Evolutionary conservation across 2,113 vertebrate species (phyloP).

Genomic region (Speoplatyrhinus poulsoni): DNA sequence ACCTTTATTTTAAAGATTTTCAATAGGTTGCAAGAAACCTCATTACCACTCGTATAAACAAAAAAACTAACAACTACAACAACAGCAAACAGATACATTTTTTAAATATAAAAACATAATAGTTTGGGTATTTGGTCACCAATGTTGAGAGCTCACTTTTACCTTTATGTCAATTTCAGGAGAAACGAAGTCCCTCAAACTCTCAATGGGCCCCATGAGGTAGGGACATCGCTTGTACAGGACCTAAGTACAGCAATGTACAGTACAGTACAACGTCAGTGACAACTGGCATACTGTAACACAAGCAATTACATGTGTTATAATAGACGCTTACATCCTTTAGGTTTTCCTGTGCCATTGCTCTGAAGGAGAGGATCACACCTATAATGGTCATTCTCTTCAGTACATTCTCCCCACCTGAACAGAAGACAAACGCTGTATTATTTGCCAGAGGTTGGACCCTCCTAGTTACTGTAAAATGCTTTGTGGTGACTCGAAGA

Average conservation of each 20-base stretch:
- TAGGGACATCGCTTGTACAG: constrained; percentile 85
- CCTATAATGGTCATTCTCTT: constrained; percentile 96
- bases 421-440: not conserved
- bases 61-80: too few relatives aligned
- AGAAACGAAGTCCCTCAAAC: constrained; percentile 78
- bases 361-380: constrained; percentile 89
- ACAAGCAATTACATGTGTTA: not conserved
- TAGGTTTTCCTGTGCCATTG: constrained; percentile 86
- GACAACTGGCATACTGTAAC: not conserved
- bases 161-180: constrained; percentile 90
- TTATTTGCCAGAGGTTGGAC: too few relatives aligned
- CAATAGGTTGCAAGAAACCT: too few relatives aligned
- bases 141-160: constrained; percentile 13
- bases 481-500: too few relatives aligned
- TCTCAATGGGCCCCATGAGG: constrained; percentile 83
- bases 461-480: too few relatives aligned
- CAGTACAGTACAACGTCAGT: not conserved
- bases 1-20: too few relatives aligned
- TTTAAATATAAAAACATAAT: too few relatives aligned
- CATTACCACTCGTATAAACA: too few relatives aligned
- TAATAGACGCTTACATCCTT: constrained; percentile 76
- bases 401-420: constrained; percentile 87
- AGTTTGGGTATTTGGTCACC: too few relatives aligned
- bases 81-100: too few relatives aligned
- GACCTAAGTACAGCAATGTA: constrained; percentile 67